Base-by-base conservation (phyloP, 2,888 invertebrate species). In the Eupsilia transversa region DNA sequence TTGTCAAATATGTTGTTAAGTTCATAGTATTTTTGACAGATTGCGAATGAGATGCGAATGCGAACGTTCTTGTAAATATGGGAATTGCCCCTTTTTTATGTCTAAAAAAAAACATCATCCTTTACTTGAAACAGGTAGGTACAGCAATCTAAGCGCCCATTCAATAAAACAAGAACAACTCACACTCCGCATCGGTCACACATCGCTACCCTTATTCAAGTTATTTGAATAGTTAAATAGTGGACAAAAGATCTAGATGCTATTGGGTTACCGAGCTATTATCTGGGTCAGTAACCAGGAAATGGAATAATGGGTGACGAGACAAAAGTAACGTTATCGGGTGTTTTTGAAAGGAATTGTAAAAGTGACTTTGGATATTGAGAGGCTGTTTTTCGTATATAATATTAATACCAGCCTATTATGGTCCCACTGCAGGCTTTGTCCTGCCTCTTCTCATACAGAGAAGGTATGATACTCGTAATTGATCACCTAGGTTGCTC, bases 171-270 rank as follows among this genome's bases (percentile, higher is more conserved):
- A 91, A 93, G 91, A 91, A 87, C 89, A 89, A 89, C 83, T 84
- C 91, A 91, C 87, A 69, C 83, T 87, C 90, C 94, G 94, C 91
- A 91, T 93, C 95, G 91, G 95, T 92, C 92, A 91, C 86, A 92
- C 94, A 92, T 87, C 92, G 95, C 84, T 90, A 91, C 80, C 77
- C 84, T 74, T 90, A 91, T 92, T 91, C 92, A 92, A 83, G 87
- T 63, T 27, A 54, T 83, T 59, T 83, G 81, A 69, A 81, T 82
- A 61, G 78, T 66, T 72, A 75, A 81, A 33, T 30, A n/a, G 38
- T 67, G 74, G 71, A 84, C 84, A 84, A 84, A 77, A 75, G 73
- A 74, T 69, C 65, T 41, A 70, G 79, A 72, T 14, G 54, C 64
- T 85, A 88, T 87, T 84, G 82, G 85, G 87, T 87, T 86, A 74